Base-by-base conservation (phyloP, 2,888 invertebrate species). In the Eustalomyia histrio region DNA sequence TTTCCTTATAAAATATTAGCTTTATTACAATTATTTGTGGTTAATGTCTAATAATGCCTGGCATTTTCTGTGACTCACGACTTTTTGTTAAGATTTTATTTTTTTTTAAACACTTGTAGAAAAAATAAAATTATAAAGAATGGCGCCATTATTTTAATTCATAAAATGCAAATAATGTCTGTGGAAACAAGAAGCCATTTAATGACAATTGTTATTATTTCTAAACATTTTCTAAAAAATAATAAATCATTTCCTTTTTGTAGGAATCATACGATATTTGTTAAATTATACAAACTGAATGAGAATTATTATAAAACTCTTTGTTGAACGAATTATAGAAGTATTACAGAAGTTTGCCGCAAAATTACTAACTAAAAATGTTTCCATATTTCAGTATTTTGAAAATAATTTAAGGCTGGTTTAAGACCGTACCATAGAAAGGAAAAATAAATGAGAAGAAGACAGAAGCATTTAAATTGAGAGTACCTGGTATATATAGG, bases 21-120 rank as follows among this genome's bases (percentile, higher is more conserved):
- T 74, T 69, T 73, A 69, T 80, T 69, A 73, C 69, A 80, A 73
- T 69, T 73, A 78, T 78, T 78, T 81, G 81, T 52, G 78, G 69
- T 81, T 65, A 67, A 61, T 57, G 47, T 58, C 14, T 76, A 12
- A 58, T 64, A 63, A 64, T 69, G 29, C 29, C 21, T 57, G 43
- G 58, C 58, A 61, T 61, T 61, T 61, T 61, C 14, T 63, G 43
- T 72, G 60, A 78, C 65, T 78, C 78, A 78, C 78, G 78, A 58
- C 60, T 71, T 43, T 69, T 71, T 76, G 29, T 52, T 64, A 52
- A 3, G 17, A 35, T 43, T 50, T 63, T 17, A 69, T 35, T 76
- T 65, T 76, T 65, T 47, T n/a, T 47, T n/a, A n/a, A 71, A 76
- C 76, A 76, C 71, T 76, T 76, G 43, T 47, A 53, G 47, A 53